Percentiles rank a stretch among this genome's conserved stretches.
phyloP scores from a whole-genome alignment of 2,113 vertebrate genomes.

The Balaeniceps rex region DNA sequence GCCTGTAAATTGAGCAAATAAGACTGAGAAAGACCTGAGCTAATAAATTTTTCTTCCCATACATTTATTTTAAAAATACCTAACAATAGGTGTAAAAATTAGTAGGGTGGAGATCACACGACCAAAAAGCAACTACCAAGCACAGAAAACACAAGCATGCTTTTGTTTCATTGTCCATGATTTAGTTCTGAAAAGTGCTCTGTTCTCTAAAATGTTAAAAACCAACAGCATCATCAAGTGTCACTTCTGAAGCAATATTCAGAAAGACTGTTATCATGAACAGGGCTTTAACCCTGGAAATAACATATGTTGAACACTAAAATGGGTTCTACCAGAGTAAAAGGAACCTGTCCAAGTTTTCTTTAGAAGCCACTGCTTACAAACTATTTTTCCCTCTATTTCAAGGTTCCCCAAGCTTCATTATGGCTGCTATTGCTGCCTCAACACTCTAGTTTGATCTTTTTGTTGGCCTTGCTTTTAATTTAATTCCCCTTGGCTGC shows the following conservation, averaged over 20 bases:
- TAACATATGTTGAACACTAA: not conserved
- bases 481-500: not conserved
- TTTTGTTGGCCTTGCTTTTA: not conserved
- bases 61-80: not conserved
- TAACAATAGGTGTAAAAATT: not conserved
- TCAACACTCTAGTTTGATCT: not conserved
- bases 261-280: not conserved
- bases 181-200: not conserved
- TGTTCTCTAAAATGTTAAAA: conserved; percentile 1
- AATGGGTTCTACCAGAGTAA: not conserved
- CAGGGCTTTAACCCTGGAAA: not conserved
- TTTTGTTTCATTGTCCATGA: not conserved
- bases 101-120: not conserved
- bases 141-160: not conserved
- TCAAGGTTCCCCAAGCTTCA: not conserved
- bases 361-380: not conserved
- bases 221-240: not conserved
- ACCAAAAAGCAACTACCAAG: not conserved
- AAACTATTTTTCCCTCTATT: not conserved
- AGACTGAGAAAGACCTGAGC: not conserved
- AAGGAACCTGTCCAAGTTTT: not conserved
- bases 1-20: not conserved
- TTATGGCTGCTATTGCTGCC: not conserved
- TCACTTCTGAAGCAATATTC: not conserved
- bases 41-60: not conserved